Evolutionary conservation across 2,888 invertebrate genomes (phyloP).

Genomic region (Patella depressa): DNA sequence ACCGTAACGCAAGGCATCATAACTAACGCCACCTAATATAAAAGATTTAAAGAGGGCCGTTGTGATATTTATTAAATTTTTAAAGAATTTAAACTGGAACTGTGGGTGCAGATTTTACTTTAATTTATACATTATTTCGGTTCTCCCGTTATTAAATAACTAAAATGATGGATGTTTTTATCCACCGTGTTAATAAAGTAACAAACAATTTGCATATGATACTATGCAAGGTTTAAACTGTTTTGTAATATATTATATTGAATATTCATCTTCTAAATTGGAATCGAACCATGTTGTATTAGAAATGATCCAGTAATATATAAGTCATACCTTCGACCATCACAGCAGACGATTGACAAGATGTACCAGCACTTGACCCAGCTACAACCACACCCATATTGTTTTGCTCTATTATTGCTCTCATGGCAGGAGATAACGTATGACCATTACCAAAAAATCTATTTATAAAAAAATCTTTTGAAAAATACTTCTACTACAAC

Average conservation of each 20-base stretch:
- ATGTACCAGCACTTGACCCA: conserved; percentile 54
- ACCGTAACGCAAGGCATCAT: conserved; percentile 47
- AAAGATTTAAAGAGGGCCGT: neutral
- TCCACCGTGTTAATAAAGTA: too few species aligned
- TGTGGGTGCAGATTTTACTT: too few species aligned
- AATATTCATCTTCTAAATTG: too few species aligned
- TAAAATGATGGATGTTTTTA: too few species aligned
- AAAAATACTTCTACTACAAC: too few species aligned
- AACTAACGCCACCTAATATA: conserved; percentile 44
- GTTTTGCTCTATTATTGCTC: conserved; percentile 45
- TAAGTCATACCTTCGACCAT: conserved; percentile 48
- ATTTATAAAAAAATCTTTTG: neutral
- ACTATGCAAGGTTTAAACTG: too few species aligned
- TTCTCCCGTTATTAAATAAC: too few species aligned
- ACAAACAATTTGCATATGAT: too few species aligned
- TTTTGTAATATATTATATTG: too few species aligned
- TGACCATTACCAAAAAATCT: conserved; percentile 24
- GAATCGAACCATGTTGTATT: neutral
- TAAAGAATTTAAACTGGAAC: neutral
- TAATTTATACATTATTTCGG: too few species aligned
- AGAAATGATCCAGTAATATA: neutral
- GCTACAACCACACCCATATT: conserved; percentile 49
- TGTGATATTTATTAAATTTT: neutral
- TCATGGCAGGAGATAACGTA: conserved; percentile 45
- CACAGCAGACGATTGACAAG: conserved; percentile 40